Evolutionary conservation across 1,140 invertebrate species (phyloP).

Genomic region (Cydia strobilella): DNA sequence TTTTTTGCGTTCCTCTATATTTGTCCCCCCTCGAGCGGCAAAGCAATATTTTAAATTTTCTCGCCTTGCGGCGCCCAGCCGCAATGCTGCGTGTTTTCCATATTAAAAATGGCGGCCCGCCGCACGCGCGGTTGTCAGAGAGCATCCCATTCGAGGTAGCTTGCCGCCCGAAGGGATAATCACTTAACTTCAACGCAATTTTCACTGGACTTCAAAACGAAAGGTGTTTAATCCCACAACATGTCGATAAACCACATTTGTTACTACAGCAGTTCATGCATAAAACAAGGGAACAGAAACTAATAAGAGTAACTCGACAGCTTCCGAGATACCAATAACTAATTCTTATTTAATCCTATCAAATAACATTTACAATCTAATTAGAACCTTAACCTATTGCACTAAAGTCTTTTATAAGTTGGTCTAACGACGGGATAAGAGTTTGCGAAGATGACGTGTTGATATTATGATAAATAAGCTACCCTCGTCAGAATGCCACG

Average conservation of each 20-base stretch:
- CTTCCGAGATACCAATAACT: constrained; percentile 11
- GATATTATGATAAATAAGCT: constrained; percentile 22
- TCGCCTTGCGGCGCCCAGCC: too few relatives aligned
- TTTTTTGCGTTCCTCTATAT: too few relatives aligned
- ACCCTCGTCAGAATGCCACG: not conserved
- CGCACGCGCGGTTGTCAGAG: too few relatives aligned
- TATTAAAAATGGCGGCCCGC: too few relatives aligned
- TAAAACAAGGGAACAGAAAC: constrained; percentile 47
- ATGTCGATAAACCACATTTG: constrained; percentile 34
- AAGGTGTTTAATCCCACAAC: not conserved
- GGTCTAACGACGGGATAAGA: not conserved
- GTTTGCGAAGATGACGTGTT: not conserved
- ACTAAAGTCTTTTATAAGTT: not conserved
- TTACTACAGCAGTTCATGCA: constrained; percentile 42
- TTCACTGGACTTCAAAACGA: not conserved
- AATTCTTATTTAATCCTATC: not conserved
- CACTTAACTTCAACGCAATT: too few relatives aligned
- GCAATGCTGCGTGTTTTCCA: too few relatives aligned
- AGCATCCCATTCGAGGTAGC: too few relatives aligned
- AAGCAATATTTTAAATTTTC: too few relatives aligned
- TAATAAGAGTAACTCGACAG: constrained; percentile 46
- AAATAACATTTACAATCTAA: not conserved
- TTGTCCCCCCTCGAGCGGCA: too few relatives aligned
- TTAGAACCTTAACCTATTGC: not conserved
- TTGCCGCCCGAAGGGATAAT: too few relatives aligned